These are phyloP conservation scores for Agonopterix heracliana DNA, from an alignment of 2,888 invertebrate genomes.

Conservation along the genomic window DNA sequence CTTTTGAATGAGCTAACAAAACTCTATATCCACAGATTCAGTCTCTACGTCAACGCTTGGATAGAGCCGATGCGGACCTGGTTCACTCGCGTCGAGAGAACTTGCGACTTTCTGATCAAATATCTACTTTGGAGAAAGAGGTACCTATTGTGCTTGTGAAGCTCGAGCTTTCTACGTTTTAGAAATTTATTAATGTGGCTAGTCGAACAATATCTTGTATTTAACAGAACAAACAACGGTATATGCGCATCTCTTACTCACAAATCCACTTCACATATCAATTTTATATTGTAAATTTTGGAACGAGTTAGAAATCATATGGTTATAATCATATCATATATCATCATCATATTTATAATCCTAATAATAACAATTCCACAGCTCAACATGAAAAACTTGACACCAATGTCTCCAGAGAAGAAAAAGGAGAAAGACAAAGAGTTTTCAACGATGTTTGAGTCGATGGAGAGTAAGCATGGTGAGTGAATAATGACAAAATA, in stretches of 20 bases:
- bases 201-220: too few species aligned
- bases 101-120: conserved; percentile 84
- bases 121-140: conserved; percentile 88
- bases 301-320: too few species aligned
- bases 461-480: conserved; percentile 91
- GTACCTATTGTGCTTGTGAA: conserved; percentile 51
- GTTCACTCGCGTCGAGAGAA: conserved; percentile 88
- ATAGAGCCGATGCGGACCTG: conserved; percentile 87
- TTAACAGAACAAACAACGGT: too few species aligned
- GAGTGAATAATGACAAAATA: conserved; percentile 40
- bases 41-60: conserved; percentile 84
- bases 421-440: conserved; percentile 81
- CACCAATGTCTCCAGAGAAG: conserved; percentile 78
- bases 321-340: too few species aligned
- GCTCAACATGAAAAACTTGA: conserved; percentile 78
- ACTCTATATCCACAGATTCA: too few species aligned
- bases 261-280: too few species aligned
- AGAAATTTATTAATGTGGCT: too few species aligned
- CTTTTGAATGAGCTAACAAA: too few species aligned
- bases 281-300: too few species aligned
- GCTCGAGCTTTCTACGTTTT: too few species aligned
- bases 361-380: conserved; percentile 31
- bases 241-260: too few species aligned
- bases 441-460: conserved; percentile 82
- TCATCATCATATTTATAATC: too few species aligned